Conservation (phyloP, 2,113 vertebrate species). For the Pluvianellus socialis region DNA sequence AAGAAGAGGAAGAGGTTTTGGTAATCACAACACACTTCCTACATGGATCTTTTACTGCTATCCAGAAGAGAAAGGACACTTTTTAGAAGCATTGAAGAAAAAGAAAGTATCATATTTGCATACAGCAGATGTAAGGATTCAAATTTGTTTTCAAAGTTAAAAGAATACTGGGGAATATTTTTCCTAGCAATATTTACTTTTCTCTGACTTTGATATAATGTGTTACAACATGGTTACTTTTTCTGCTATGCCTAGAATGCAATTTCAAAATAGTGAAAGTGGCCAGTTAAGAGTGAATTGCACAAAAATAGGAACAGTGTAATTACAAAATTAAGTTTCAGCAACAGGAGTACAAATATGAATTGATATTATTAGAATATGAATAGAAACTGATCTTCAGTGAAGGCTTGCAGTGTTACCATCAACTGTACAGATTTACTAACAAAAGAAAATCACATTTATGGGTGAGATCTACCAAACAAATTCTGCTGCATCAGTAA, state of each 20-base stretch:
- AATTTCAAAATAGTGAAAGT: neutral
- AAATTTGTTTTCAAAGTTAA: neutral
- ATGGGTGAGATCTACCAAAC: neutral
- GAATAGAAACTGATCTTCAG: neutral
- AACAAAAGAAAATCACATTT: neutral
- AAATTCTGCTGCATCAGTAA: neutral
- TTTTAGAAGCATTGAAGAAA: neutral
- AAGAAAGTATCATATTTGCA: neutral
- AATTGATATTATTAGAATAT: neutral
- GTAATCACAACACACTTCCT: neutral
- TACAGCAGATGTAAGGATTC: neutral
- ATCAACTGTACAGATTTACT: neutral
- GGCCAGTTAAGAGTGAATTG: neutral
- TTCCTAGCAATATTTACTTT: neutral
- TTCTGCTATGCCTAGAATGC: neutral
- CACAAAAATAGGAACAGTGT: neutral
- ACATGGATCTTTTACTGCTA: rapidly evolving
- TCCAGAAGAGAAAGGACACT: neutral
- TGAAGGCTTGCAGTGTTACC: neutral
- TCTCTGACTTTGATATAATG: neutral
- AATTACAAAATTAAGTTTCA: neutral
- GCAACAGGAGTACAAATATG: neutral
- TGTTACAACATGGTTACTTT: neutral
- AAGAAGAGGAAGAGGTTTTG: neutral
- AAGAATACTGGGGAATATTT: neutral